Conservation (phyloP, 2,113 vertebrate genomes). For the Silurus glanis region DNA sequence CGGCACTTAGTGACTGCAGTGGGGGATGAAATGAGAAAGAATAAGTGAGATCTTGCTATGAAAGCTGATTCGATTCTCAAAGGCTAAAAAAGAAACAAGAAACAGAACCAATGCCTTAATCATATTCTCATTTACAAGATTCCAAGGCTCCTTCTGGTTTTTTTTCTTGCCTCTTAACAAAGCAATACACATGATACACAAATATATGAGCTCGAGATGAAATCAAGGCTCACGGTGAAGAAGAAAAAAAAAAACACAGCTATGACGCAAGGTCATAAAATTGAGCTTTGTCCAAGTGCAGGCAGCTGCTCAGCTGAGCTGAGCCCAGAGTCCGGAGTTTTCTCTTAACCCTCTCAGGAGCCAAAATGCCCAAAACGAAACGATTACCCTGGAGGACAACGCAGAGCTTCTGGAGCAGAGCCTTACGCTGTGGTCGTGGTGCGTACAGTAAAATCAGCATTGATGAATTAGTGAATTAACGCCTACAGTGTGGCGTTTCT, state of each 20-base stretch:
- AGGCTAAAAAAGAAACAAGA: neutral
- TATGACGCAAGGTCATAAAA: conserved; percentile 65
- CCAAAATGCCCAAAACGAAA: neutral
- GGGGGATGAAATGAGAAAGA: neutral
- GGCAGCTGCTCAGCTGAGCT: conserved; percentile 13
- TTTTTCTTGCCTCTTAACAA: neutral
- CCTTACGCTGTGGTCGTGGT: neutral
- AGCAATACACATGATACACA: neutral
- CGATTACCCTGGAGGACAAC: neutral
- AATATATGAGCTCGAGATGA: conserved; percentile 3
- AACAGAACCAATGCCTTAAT: neutral
- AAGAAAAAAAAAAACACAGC: conserved; percentile 42
- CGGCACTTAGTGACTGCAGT: conserved; percentile 3
- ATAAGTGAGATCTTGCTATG: neutral
- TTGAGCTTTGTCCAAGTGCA: conserved; percentile 52
- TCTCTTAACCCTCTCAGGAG: conserved; percentile 11
- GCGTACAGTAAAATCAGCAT: conserved; percentile 7
- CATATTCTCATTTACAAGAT: conserved; percentile 8
- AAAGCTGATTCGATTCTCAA: neutral
- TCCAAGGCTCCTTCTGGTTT: neutral
- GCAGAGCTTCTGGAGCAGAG: neutral
- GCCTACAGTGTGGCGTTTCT: neutral
- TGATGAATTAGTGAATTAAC: conserved; percentile 32
- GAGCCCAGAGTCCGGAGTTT: conserved; percentile 31
- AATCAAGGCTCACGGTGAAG: conserved; percentile 13